Evolutionary conservation across 2,797 vertebrate species (phyloP).

Genomic region (Crocodylus rhombifer): DNA sequence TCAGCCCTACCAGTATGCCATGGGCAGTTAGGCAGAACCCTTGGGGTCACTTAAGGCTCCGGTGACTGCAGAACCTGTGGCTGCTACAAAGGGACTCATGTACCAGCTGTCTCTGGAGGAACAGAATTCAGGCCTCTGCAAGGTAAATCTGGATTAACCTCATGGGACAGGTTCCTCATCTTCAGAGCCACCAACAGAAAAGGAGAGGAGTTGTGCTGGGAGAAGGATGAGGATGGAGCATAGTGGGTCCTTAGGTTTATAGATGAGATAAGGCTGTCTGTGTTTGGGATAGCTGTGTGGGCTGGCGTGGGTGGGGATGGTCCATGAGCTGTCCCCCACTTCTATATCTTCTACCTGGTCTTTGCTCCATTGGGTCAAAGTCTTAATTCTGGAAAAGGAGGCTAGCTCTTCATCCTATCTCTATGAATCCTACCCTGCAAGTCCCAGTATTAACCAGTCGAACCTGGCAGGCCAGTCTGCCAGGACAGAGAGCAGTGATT

Average conservation of each 20-base stretch:
- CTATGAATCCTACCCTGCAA: background rate
- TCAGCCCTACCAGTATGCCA: background rate
- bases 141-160: background rate
- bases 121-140: background rate
- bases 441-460: background rate
- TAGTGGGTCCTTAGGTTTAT: background rate
- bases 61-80: accelerated
- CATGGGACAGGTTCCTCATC: background rate
- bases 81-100: background rate
- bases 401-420: background rate
- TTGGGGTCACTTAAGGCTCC: background rate
- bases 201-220: background rate
- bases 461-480: background rate
- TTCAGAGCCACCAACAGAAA: background rate
- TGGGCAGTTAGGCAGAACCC: no score
- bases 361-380: background rate
- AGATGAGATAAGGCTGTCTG: no score
- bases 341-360: background rate
- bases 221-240: background rate
- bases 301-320: no score
- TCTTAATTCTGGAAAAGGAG: background rate
- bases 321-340: background rate
- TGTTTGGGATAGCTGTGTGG: no score
- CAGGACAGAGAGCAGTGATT: no score
- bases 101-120: background rate